Evolutionary conservation across 2,888 invertebrate species (phyloP), one percentile per base, ranked within the genome.

Genomic region (Tetranychus piercei): DNA sequence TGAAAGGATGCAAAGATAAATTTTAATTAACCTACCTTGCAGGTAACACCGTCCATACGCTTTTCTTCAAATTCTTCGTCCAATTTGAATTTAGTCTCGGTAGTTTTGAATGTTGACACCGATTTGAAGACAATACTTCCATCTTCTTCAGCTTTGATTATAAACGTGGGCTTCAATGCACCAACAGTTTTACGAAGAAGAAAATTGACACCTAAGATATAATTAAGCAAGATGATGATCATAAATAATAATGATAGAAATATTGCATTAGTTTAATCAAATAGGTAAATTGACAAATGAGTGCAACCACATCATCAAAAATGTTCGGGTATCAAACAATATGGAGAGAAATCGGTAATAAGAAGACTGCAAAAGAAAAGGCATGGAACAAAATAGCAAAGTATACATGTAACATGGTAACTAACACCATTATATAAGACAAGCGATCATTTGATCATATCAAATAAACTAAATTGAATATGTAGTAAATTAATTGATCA

Each of bases 21-120:
- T 23, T 3, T 23, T 23, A 34, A 34, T 34, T 5, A 34, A 15
- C 55, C 2, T 15, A 55, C 55, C 55, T 92, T 88, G 43, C 94
- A 93, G 11, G 44, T 73, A 7, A 55, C 44, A 7, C 73, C 74
- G 82, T 94, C 93, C 78, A 90, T 87, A 22, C 94, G 92, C 79
- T 90, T 91, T 83, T 94, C 92, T 45, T 92, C 91, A 83, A 94
- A 92, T 82, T 93, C 91, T 79, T 90, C 89, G 5, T 89, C 90
- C 44, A 90, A 87, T 77, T 88, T 82, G 86, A 94, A 94, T 82
- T 87, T 88, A 80, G 91, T 87, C 80, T 88, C 87, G 1, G 89
- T 87, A 81, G 88, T 92, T 85, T 94, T 94, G 86, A 95, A 92
- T 77, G 93, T 90, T 79, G 94, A 93, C 9, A 87, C 86, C 0